Evolutionary conservation across 1,140 invertebrate genomes (phyloP).

Genomic region (Apocrypta bakeri): DNA sequence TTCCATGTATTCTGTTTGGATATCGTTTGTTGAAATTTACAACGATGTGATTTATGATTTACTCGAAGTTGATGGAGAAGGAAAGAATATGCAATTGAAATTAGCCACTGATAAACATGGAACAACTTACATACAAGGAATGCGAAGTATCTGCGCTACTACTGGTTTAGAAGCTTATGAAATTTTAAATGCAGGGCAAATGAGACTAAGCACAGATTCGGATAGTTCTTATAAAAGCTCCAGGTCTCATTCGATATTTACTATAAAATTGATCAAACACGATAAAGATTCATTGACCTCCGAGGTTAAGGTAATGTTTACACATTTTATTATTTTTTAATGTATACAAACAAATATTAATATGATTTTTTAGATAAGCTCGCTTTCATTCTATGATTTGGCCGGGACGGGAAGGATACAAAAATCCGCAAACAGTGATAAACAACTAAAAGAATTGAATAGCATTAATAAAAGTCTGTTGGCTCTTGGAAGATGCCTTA

Average conservation of each 20-base stretch:
- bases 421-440: constrained; percentile 83
- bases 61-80: constrained; percentile 70
- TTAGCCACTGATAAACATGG: constrained; percentile 79
- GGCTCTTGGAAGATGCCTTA: constrained; percentile 88
- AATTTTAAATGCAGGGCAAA: constrained; percentile 82
- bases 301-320: constrained; percentile 56
- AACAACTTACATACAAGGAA: constrained; percentile 82
- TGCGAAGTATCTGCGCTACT: constrained; percentile 82
- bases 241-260: constrained; percentile 90
- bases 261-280: constrained; percentile 81
- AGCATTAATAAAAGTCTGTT: constrained; percentile 92
- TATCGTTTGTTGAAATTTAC: constrained; percentile 94
- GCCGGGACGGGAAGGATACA: constrained; percentile 89
- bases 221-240: constrained; percentile 88
- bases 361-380: constrained; percentile 52
- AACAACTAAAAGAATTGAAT: constrained; percentile 85
- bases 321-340: constrained; percentile 2
- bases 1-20: constrained; percentile 78
- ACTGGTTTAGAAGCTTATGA: constrained; percentile 86
- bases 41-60: constrained; percentile 93
- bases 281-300: constrained; percentile 52
- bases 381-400: constrained; percentile 88
- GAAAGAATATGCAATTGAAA: constrained; percentile 71
- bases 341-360: constrained; percentile 3
- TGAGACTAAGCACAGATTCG: constrained; percentile 82